Base-by-base conservation (phyloP, 1,140 invertebrate genomes). In the Diorhabda sublineata region DNA sequence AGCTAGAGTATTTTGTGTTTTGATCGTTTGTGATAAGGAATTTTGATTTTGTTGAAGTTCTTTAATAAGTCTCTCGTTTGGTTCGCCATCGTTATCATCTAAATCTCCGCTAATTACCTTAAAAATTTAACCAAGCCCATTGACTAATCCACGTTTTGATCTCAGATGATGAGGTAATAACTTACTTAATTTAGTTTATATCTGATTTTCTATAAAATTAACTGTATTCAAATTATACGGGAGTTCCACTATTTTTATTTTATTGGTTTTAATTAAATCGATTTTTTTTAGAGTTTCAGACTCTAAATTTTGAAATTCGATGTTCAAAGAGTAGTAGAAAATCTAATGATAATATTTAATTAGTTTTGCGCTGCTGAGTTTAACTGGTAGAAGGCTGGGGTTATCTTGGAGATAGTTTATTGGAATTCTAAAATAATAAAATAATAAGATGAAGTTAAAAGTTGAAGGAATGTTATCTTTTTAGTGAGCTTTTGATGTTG, bases 21-120 rank as follows among this genome's bases (percentile, higher is more conserved):
- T 26, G 26, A 26, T 26, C 26, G 26, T 26, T 26, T 26, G 26
- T 26, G 26, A 26, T 26, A 26, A 26, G 26, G 26, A 26, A 26
- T 26, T 26, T 26, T 1, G 1, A 26, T 26, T 26, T 26, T 26
- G 26, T 26, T 26, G 26, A 26, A 26, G 26, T 26, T 26, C 26
- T 26, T 26, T 26, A 26, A 26, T 26, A 64, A 72, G 66, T 69
- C 73, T 73, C 64, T 77, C 70, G 59, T 73, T 71, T n/a, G 64
- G 60, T 58, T 73, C 57, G 42, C 72, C 75, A 71, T 78, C 76
- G 56, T 73, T 42, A n/a, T 70, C 44, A 64, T 77, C 77, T 69
- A 75, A 70, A 67, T 77, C 76, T 42, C 75, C 75, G n/a, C 73
- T 75, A 2, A 76, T 71, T 26, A 26, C 26, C 1, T 26, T 26